These are phyloP conservation scores for Darevskia nairensis DNA, from an alignment of 2,797 vertebrate species.

Conservation along the genomic window DNA sequence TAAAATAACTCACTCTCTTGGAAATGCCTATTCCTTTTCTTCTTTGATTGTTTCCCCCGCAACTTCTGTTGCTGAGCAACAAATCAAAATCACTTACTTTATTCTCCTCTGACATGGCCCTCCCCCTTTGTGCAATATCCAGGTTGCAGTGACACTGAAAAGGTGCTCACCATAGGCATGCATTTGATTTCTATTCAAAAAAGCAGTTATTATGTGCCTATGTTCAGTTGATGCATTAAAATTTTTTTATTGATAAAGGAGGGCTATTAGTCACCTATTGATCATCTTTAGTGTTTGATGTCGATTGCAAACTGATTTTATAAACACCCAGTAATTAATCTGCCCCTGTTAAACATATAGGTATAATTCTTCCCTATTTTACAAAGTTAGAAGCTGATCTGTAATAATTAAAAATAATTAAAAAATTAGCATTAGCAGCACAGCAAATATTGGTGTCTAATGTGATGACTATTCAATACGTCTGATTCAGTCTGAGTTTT, in stretches of 20 bases:
- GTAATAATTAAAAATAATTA: not conserved
- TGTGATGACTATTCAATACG: not conserved
- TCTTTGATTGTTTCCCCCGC: conserved; percentile 66
- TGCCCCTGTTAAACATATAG: conserved; percentile 29
- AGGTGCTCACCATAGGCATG: conserved; percentile 62
- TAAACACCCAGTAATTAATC: conserved; percentile 51
- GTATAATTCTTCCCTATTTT: conserved; percentile 32
- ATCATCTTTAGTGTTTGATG: conserved; percentile 47
- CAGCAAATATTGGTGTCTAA: not conserved
- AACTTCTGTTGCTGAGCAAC: conserved; percentile 76
- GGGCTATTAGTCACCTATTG: conserved; percentile 53
- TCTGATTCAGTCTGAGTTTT: not conserved
- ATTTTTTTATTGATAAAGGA: conserved; percentile 66
- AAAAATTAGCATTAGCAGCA: not conserved
- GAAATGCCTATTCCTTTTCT: conserved; percentile 66
- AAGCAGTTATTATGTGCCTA: conserved; percentile 63
- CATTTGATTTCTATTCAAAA: conserved; percentile 72
- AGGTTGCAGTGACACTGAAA: conserved; percentile 69
- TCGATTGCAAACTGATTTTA: conserved; percentile 53
- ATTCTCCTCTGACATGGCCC: not conserved
- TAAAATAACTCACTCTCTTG: conserved; percentile 74
- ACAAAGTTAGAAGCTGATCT: not conserved
- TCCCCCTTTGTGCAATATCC: conserved; percentile 47
- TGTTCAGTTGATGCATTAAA: conserved; percentile 59
- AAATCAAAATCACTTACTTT: conserved; percentile 36